Conservation (phyloP, 2,888 invertebrate genomes). For the Tetropium fuscum region DNA sequence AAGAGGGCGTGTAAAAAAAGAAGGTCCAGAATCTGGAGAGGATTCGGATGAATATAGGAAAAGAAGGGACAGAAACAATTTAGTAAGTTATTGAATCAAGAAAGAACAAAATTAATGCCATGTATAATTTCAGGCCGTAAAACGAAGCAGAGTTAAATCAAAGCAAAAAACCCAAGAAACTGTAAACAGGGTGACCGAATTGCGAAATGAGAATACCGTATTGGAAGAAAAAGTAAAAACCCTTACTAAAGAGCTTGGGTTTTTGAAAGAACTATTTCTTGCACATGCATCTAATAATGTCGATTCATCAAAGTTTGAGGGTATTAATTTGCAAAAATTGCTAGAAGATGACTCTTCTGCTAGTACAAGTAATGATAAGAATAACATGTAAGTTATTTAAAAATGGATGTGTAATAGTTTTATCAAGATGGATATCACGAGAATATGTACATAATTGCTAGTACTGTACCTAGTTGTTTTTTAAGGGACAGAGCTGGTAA, state of each 20-base stretch:
- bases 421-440: too few relatives aligned
- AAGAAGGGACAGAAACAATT: constrained; percentile 82
- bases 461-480: too few relatives aligned
- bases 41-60: constrained; percentile 78
- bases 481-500: too few relatives aligned
- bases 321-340: constrained; percentile 71
- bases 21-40: constrained; percentile 73
- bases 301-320: constrained; percentile 69
- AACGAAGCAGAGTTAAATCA: constrained; percentile 83
- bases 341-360: constrained; percentile 66
- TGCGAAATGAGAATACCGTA: constrained; percentile 83
- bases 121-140: constrained; percentile 76
- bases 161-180: constrained; percentile 84
- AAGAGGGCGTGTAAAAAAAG: constrained; percentile 56
- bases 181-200: constrained; percentile 77
- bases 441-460: too few relatives aligned
- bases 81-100: constrained; percentile 66
- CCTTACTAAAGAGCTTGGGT: constrained; percentile 82
- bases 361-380: constrained; percentile 36
- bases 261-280: constrained; percentile 84
- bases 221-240: constrained; percentile 85
- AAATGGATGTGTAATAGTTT: too few relatives aligned
- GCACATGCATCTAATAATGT: constrained; percentile 79
- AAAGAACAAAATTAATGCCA: neutral
- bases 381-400: neutral